Base-by-base conservation (phyloP, 2,888 invertebrate species). In the Eueremaeus valkanovi region DNA sequence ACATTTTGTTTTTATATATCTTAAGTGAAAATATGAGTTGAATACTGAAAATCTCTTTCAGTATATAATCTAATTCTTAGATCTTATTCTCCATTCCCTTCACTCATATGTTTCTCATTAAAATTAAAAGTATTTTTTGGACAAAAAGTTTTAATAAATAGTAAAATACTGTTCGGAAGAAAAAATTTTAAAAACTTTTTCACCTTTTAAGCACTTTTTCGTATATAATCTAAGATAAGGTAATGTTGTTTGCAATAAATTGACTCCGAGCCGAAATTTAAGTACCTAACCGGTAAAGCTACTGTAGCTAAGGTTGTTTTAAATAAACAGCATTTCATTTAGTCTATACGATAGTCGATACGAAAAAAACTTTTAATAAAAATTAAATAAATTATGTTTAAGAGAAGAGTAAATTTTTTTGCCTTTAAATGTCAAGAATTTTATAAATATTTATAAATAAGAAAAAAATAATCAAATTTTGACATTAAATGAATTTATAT, bases 1-100 rank as follows among this genome's bases (percentile, higher is more conserved):
- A 13, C 16, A 13, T 18, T 51, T 51, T n/a, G n/a, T 51, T 21
- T 51, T 51, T 21, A 5, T 13, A 45, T 16, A 13, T 45, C 18
- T 45, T 45, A 45, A 51, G 51, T 51, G 51, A 51, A 51, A n/a
- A 2, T 51, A 51, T 51, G 51, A 51, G 51, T 51, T 51, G 51
- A 51, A 51, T 51, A 51, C 51, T 51, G 51, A 51, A 51, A 9
- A 21, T 8, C 8, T 6, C 21, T n/a, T 21, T 51, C 21, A 51
- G 6, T n/a, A n/a, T n/a, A n/a, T n/a, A n/a, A n/a, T n/a, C n/a
- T n/a, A n/a, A n/a, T n/a, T n/a, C n/a, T n/a, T n/a, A n/a, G n/a
- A n/a, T n/a, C n/a, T n/a, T n/a, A 18, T 51, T 21, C 21, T 21
- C 21, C n/a, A 6, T 51, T 21, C 21, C 51, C 51, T 51, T 51